Percentiles rank a stretch among this genome's conserved stretches.
phyloP scores from a whole-genome alignment of 92 coral and sea anemone species.

The Palythoa heliodiscus region DNA sequence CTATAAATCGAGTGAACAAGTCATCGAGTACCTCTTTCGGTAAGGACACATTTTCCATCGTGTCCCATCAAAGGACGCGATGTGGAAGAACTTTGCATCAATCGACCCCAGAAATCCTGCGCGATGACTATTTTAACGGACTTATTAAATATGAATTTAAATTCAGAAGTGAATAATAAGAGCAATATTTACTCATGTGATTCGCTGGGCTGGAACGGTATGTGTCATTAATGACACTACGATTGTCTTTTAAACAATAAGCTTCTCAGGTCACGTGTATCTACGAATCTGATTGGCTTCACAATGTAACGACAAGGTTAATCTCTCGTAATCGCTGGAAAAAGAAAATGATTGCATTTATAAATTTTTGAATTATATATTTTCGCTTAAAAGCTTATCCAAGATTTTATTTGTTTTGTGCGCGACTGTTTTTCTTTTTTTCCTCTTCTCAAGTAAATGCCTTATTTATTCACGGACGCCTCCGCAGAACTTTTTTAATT shows the following conservation, averaged over 20 bases:
- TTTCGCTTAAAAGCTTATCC: not conserved
- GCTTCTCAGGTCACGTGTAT: not conserved
- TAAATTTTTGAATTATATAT: not conserved
- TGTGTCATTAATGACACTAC: conserved; percentile 27
- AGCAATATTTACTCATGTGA: conserved; percentile 46
- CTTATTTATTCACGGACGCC: not conserved
- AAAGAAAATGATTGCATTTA: not conserved
- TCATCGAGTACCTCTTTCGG: conserved; percentile 57
- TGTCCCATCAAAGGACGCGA: conserved; percentile 27
- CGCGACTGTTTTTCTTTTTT: not conserved
- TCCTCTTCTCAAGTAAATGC: too few relatives aligned
- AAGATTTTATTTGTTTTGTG: not conserved
- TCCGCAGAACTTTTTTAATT: not conserved
- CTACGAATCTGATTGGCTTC: conserved; percentile 19
- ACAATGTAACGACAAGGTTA: not conserved
- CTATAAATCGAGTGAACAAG: conserved; percentile 78
- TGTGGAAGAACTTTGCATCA: not conserved
- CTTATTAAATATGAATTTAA: conserved; percentile 12
- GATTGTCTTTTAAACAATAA: conserved; percentile 25
- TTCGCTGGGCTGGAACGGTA: conserved; percentile 47
- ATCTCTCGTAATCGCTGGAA: not conserved
- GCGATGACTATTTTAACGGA: conserved; percentile 25
- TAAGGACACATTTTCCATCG: conserved; percentile 59
- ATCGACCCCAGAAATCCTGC: not conserved
- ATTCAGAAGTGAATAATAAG: conserved; percentile 32